Conservation (phyloP, 2,797 vertebrate species). For the Cuniculus paca region DNA sequence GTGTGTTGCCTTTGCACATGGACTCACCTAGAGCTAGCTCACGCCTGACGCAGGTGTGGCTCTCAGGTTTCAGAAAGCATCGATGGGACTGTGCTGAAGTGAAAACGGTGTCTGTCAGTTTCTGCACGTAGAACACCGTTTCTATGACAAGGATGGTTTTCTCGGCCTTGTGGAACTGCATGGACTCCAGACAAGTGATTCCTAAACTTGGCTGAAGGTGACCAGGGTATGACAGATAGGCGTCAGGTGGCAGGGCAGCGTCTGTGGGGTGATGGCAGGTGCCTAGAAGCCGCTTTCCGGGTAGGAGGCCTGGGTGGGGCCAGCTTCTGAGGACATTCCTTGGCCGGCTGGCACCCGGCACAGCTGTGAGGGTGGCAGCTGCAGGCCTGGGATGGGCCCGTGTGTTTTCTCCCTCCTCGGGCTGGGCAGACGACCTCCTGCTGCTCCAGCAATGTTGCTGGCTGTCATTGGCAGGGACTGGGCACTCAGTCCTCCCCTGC, state of each 20-base stretch:
- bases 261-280: neutral
- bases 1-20: neutral
- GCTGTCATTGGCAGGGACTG: neutral
- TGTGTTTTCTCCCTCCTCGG: neutral
- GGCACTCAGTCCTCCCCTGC: neutral
- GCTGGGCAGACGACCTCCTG: neutral
- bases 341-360: neutral
- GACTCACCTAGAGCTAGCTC: neutral
- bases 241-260: too few species aligned
- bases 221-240: neutral
- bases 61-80: neutral
- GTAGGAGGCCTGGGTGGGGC: too few species aligned
- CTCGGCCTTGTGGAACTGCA: neutral
- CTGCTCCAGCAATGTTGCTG: neutral
- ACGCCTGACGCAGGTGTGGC: neutral
- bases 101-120: neutral
- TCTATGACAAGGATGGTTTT: neutral
- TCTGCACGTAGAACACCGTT: neutral
- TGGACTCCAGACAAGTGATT: neutral
- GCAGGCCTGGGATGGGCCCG: neutral
- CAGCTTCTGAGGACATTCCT: slow-evolving; percentile 37
- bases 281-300: neutral
- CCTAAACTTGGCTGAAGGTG: neutral
- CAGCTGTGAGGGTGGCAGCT: slow-evolving; percentile 52
- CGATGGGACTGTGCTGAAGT: neutral